Percentiles rank a stretch among this genome's conserved stretches.
phyloP scores from a whole-genome alignment of 2,888 invertebrate genomes.

The Cantharis nigra region DNA sequence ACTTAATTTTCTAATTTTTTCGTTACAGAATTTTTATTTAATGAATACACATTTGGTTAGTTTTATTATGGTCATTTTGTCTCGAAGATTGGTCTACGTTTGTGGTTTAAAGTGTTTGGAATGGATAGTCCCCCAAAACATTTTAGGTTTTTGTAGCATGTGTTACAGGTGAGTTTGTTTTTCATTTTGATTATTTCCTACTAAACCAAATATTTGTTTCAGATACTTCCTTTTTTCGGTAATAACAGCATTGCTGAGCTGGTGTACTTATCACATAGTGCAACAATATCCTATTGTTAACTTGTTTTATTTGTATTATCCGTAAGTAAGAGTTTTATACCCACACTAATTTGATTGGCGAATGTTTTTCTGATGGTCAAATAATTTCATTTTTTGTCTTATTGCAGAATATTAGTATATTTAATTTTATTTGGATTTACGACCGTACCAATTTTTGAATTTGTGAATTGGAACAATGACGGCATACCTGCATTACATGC shows the following conservation, averaged over 20 bases:
- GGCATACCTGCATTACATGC: conserved; percentile 73
- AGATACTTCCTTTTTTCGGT: conserved; percentile 68
- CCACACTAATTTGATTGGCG: too few species aligned
- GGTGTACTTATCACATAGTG: conserved; percentile 74
- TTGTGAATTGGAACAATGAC: conserved; percentile 54
- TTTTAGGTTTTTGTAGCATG: conserved; percentile 38
- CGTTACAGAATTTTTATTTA: conserved; percentile 88
- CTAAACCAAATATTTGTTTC: conserved; percentile 46
- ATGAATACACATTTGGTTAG: conserved; percentile 87
- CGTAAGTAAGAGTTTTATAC: conserved; percentile 67
- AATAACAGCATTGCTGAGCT: conserved; percentile 64
- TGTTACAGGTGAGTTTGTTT: conserved; percentile 40
- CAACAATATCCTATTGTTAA: conserved; percentile 77
- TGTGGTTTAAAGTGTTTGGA: conserved; percentile 46
- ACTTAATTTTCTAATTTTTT: conserved; percentile 36
- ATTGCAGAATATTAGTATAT: conserved; percentile 72
- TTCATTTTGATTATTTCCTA: not conserved
- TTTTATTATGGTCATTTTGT: conserved; percentile 81
- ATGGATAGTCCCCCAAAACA: conserved; percentile 38
- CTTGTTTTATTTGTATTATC: conserved; percentile 85
- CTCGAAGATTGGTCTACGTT: conserved; percentile 75
- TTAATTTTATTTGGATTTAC: conserved; percentile 81
- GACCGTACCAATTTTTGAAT: conserved; percentile 76
- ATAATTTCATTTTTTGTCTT: too few species aligned
- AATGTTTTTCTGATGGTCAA: too few species aligned